These are phyloP conservation scores for Hyalella azteca DNA, from an alignment of 2,888 invertebrate genomes.

Conservation along the genomic window DNA sequence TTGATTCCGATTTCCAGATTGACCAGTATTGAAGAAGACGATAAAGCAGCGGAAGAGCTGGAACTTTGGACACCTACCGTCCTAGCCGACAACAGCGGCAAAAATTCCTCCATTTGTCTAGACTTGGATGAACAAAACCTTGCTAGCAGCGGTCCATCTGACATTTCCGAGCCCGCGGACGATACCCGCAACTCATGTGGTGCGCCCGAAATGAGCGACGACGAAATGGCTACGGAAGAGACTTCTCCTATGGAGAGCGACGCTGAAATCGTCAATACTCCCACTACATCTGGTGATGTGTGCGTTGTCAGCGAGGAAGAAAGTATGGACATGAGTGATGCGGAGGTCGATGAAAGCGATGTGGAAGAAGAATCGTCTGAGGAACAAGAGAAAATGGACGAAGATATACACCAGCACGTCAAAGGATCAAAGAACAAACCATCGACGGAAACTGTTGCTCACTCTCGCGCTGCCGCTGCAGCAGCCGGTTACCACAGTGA, in stretches of 20 bases:
- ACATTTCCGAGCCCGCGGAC: too few relatives aligned
- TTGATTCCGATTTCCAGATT: too few relatives aligned
- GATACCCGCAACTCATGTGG: too few relatives aligned
- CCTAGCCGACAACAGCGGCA: too few relatives aligned
- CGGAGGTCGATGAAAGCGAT: constrained; percentile 2
- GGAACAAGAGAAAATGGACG: background rate
- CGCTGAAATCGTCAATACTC: too few relatives aligned
- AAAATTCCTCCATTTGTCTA: too few relatives aligned
- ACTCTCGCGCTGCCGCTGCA: background rate
- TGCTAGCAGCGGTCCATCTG: too few relatives aligned
- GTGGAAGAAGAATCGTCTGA: background rate
- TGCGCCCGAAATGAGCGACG: too few relatives aligned
- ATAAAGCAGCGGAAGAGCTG: background rate
- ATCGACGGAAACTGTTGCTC: background rate
- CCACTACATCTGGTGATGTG: too few relatives aligned
- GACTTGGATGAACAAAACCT: too few relatives aligned
- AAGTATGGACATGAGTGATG: constrained; percentile 5
- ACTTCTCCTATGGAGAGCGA: constrained; percentile 31
- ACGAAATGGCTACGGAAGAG: too few relatives aligned
- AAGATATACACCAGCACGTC: background rate
- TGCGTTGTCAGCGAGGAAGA: background rate
- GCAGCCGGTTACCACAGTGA: constrained; percentile 24
- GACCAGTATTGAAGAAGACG: background rate
- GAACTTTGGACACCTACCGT: too few relatives aligned
- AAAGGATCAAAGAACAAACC: background rate